Evolutionary conservation across 2,797 vertebrate species (phyloP).

Genomic region (Cossypha caffra): DNA sequence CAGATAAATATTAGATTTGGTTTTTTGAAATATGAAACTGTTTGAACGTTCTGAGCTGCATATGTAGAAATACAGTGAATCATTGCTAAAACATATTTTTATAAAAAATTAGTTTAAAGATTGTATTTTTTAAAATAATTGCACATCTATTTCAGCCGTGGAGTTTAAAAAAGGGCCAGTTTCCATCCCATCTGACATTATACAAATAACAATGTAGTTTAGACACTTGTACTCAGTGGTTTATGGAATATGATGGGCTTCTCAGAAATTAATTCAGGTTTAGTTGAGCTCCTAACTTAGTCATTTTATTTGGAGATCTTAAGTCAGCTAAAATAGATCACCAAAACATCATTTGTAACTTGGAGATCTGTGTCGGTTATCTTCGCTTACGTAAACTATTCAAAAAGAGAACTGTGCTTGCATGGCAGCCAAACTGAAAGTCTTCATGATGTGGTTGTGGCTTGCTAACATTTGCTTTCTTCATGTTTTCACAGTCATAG

Average conservation of each 20-base stretch:
- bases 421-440: neutral
- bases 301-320: neutral
- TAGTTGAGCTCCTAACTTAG: neutral
- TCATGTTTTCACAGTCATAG: neutral
- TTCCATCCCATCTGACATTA: neutral
- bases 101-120: neutral
- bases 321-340: neutral
- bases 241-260: neutral
- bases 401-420: neutral
- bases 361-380: neutral
- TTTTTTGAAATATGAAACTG: neutral
- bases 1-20: neutral
- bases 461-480: neutral
- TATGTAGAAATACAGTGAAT: neutral
- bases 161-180: neutral
- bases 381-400: neutral
- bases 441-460: neutral
- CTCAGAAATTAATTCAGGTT: neutral
- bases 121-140: neutral
- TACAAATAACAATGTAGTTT: neutral
- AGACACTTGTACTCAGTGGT: neutral
- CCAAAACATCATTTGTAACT: neutral
- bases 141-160: neutral
- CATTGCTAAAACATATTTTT: accelerated
- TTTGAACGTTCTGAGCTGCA: neutral